Evolutionary conservation across 2,888 invertebrate genomes (phyloP).

Genomic region (Drosophila kambysellisi): DNA sequence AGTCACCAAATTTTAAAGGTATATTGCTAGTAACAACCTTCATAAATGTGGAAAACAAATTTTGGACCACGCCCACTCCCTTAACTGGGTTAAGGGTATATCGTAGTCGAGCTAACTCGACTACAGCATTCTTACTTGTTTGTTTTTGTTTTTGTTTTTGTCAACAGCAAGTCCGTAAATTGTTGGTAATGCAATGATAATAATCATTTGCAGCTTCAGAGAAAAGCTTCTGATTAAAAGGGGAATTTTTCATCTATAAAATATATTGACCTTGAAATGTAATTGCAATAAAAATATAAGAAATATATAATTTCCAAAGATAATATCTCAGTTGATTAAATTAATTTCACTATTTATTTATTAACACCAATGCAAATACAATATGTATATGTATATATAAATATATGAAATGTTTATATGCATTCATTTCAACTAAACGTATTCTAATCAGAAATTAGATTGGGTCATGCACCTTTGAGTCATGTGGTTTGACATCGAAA

Average conservation of each 20-base stretch:
- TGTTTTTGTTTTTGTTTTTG: not conserved
- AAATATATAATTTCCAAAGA: not conserved
- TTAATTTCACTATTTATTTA: not conserved
- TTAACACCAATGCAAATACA: not conserved
- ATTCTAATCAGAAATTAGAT: constrained; percentile 43
- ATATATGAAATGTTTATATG: not conserved
- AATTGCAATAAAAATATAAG: not conserved
- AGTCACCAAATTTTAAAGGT: no score
- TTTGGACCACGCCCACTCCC: no score
- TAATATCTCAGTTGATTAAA: not conserved
- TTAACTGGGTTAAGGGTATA: no score
- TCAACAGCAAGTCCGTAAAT: not conserved
- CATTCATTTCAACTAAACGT: not conserved
- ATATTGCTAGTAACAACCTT: no score
- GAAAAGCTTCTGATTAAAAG: not conserved
- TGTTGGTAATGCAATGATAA: not conserved
- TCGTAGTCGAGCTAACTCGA: no score
- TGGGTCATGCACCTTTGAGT: constrained; percentile 56
- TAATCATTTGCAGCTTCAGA: not conserved
- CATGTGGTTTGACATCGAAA: constrained; percentile 46
- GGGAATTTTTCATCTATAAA: not conserved
- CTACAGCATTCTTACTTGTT: no score
- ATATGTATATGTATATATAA: not conserved
- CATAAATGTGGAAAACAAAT: no score
- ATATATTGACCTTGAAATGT: not conserved